These are phyloP conservation scores for Euwallacea similis DNA, from an alignment of 1,140 invertebrate species.

Conservation along the genomic window DNA sequence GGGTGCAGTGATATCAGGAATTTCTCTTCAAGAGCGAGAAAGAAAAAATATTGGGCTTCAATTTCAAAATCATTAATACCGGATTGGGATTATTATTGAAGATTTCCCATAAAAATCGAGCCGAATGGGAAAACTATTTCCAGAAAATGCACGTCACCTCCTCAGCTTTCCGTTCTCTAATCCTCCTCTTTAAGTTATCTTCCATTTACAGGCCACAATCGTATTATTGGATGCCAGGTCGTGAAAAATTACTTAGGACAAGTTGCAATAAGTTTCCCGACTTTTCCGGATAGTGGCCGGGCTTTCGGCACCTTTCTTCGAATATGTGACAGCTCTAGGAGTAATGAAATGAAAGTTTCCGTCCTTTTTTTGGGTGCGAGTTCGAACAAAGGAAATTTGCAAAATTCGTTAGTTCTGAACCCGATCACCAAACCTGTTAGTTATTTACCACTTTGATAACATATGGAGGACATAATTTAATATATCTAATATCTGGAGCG, in stretches of 20 bases:
- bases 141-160: too few species aligned
- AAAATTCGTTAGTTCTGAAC: too few species aligned
- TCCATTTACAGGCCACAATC: slow-evolving; percentile 30
- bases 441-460: too few species aligned
- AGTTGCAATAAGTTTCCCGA: slow-evolving; percentile 26
- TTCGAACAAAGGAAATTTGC: too few species aligned
- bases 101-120: too few species aligned
- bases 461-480: neutral
- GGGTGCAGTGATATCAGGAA: neutral
- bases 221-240: slow-evolving; percentile 20
- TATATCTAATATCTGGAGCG: neutral
- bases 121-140: too few species aligned
- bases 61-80: too few species aligned
- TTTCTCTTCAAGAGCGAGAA: neutral
- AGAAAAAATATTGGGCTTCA: slow-evolving; percentile 9
- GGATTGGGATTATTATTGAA: too few species aligned
- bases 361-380: too few species aligned
- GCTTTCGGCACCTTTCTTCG: slow-evolving; percentile 12
- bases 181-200: slow-evolving; percentile 25
- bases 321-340: slow-evolving; percentile 14
- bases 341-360: slow-evolving; percentile 19
- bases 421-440: too few species aligned
- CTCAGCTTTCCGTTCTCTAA: slow-evolving; percentile 6
- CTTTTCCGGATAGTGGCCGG: slow-evolving; percentile 15
- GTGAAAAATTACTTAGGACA: slow-evolving; percentile 28